Conservation (phyloP, 2,797 vertebrate genomes). For the Heteromormyrus szaboi region DNA sequence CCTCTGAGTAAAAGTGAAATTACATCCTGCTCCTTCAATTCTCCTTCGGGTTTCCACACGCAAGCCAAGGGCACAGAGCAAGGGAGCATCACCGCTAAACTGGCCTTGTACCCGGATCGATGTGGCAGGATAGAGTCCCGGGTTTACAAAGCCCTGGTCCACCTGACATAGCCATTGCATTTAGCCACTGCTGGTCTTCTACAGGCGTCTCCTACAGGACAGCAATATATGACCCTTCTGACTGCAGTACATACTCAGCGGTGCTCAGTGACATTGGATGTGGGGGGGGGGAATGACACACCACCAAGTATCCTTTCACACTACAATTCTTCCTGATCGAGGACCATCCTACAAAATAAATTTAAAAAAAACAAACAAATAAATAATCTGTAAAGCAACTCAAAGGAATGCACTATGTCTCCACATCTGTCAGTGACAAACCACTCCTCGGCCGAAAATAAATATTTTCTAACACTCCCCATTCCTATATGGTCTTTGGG, state of each 20-base stretch:
- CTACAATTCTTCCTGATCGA: background rate
- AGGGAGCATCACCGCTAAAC: background rate
- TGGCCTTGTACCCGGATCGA: background rate
- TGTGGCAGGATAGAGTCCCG: background rate
- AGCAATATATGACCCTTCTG: background rate
- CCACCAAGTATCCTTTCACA: background rate
- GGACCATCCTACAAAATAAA: background rate
- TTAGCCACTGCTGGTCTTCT: background rate
- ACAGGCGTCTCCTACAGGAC: background rate
- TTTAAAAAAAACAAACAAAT: background rate
- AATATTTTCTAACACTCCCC: conserved; percentile 18
- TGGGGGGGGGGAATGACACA: background rate
- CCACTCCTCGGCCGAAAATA: conserved; percentile 14
- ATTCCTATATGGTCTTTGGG: conserved; percentile 28
- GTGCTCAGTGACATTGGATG: background rate
- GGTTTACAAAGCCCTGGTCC: background rate
- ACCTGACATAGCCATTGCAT: background rate
- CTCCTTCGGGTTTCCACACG: background rate
- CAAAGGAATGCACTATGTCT: background rate
- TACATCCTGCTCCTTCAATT: background rate
- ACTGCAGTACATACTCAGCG: background rate
- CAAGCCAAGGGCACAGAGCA: background rate
- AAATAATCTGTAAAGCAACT: background rate
- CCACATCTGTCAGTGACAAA: background rate
- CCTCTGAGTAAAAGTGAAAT: background rate